Evolutionary conservation across 2,797 vertebrate genomes (phyloP).

Genomic region (Nothura maculosa): DNA sequence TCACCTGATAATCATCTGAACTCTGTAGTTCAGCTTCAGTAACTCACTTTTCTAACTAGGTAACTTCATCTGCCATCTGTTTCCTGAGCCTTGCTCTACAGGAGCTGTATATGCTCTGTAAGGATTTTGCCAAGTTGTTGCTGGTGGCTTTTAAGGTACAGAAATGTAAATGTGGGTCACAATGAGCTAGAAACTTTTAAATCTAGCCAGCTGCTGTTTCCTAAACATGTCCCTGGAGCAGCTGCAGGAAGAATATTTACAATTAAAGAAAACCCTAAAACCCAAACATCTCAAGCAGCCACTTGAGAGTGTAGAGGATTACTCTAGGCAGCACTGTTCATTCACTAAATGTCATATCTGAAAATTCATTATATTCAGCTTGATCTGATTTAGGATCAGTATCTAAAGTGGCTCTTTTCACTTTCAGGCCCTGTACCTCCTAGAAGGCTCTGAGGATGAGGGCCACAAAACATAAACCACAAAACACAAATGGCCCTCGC

Average conservation of each 20-base stretch:
- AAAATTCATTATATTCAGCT: not conserved
- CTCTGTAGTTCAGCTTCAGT: constrained; percentile 27
- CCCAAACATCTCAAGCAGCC: not conserved
- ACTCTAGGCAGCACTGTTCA: not conserved
- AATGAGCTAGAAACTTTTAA: constrained; percentile 57
- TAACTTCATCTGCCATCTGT: constrained; percentile 63
- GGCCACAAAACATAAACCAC: not conserved
- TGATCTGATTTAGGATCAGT: not conserved
- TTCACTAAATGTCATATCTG: not conserved
- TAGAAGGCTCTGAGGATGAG: not conserved
- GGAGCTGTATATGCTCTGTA: constrained; percentile 52
- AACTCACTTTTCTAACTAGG: constrained; percentile 42
- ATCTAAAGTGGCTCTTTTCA: not conserved
- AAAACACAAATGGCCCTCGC: not conserved
- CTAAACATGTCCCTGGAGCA: constrained; percentile 41
- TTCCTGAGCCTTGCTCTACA: constrained; percentile 46
- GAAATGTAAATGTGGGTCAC: constrained; percentile 53
- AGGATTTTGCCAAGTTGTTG: constrained; percentile 34
- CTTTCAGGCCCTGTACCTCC: not conserved
- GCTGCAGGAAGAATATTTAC: constrained; percentile 63
- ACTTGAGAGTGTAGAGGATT: constrained; percentile 18
- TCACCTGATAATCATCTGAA: constrained; percentile 70
- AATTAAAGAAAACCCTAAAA: not conserved
- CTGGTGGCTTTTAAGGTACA: not conserved
- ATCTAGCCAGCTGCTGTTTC: constrained; percentile 31